Conservation (phyloP, 2,113 vertebrate genomes). For the Notechis scutatus region DNA sequence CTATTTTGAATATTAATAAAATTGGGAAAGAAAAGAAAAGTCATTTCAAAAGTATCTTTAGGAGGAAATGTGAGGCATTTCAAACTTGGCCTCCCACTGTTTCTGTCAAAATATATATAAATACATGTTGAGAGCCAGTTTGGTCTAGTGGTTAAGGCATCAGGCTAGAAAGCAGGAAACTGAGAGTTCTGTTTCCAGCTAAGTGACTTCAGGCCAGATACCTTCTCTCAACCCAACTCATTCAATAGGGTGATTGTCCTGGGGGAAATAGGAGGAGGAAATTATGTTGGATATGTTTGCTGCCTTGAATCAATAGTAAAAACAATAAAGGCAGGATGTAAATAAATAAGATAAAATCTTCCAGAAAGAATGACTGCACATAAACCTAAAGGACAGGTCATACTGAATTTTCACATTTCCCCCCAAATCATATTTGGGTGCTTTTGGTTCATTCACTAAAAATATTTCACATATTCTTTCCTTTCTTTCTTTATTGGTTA, state of each 20-base stretch:
- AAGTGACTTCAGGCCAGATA: not conserved
- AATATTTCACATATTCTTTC: constrained; percentile 40
- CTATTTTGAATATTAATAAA: not conserved
- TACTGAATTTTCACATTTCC: constrained; percentile 43
- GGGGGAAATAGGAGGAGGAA: not conserved
- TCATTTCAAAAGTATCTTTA: not conserved
- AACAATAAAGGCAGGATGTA: not conserved
- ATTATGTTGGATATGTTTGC: not conserved
- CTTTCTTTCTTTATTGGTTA: too few relatives aligned
- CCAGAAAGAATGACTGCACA: constrained; percentile 40
- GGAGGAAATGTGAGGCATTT: not conserved
- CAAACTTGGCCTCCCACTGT: not conserved
- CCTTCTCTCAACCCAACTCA: not conserved
- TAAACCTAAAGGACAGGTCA: constrained; percentile 53
- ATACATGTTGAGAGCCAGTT: not conserved
- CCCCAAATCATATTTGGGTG: constrained; percentile 62
- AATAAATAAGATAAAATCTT: not conserved
- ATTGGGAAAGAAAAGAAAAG: not conserved
- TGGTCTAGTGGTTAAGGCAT: not conserved
- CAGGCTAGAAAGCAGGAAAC: not conserved
- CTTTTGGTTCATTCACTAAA: constrained; percentile 59
- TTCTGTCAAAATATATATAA: constrained; percentile 2
- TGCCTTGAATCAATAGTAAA: not conserved
- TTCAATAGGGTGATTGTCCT: not conserved
- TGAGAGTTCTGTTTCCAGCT: not conserved